These are phyloP conservation scores for Orthosia gracilis DNA, from an alignment of 2,888 invertebrate species.

Conservation along the genomic window DNA sequence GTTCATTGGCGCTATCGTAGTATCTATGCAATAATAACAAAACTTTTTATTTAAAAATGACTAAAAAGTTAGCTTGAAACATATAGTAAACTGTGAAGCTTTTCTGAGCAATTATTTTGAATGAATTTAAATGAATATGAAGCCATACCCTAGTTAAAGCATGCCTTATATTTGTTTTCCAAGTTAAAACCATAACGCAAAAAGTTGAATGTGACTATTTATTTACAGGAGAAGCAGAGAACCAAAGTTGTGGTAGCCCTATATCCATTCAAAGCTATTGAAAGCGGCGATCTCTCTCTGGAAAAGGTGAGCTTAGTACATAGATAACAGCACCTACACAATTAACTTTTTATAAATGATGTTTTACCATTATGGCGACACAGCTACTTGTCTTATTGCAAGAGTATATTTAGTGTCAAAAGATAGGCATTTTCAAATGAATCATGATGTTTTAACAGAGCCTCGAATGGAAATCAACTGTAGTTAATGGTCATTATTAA, in stretches of 20 bases:
- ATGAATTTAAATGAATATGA: background rate
- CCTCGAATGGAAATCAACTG: constrained; percentile 25
- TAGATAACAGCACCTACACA: background rate
- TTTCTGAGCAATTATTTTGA: background rate
- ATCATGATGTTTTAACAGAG: constrained; percentile 33
- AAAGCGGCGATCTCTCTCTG: constrained; percentile 96
- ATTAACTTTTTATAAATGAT: background rate
- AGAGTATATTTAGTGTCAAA: constrained; percentile 42
- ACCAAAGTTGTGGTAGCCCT: constrained; percentile 96
- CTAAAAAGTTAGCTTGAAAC: too few relatives aligned
- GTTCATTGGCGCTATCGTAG: too few relatives aligned
- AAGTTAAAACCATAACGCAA: background rate
- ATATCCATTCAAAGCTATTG: constrained; percentile 97
- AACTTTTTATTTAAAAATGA: too few relatives aligned
- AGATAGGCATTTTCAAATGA: constrained; percentile 37
- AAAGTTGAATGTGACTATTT: constrained; percentile 5
- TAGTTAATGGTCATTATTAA: constrained; percentile 60
- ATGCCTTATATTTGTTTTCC: background rate
- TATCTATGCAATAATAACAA: too few relatives aligned
- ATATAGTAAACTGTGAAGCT: background rate
- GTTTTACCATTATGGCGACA: constrained; percentile 8
- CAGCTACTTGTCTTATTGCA: constrained; percentile 40
- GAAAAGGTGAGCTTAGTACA: constrained; percentile 92
- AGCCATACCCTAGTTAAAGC: background rate
- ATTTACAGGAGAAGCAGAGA: constrained; percentile 93